A percentile compares a stretch with the other conserved stretches of the same genome.
Conservation (phyloP, 1,140 invertebrate species). For the Anastrepha ludens region DNA sequence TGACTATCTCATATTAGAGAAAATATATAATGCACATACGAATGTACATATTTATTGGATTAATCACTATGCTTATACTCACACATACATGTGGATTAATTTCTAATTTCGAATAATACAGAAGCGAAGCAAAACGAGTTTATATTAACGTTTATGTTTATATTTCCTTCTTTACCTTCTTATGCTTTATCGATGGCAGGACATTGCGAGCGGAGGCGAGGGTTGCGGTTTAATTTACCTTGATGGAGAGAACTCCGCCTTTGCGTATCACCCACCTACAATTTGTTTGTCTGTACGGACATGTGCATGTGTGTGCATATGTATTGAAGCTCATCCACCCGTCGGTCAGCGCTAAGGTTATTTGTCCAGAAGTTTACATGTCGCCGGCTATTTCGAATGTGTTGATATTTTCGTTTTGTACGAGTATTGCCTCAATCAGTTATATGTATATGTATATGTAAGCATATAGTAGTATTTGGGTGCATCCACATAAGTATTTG, state of each 20-base stretch:
- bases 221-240: conserved; percentile 39
- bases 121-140: background rate
- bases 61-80: background rate
- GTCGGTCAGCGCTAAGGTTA: background rate
- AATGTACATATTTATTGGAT: background rate
- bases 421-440: background rate
- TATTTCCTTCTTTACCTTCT: background rate
- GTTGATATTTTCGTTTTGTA: background rate
- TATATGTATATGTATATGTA: background rate
- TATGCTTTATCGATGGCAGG: conserved; percentile 13
- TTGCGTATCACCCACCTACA: background rate
- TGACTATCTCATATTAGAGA: no score
- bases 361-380: background rate
- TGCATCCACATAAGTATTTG: background rate
- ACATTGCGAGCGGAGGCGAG: background rate
- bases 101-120: conserved; percentile 33
- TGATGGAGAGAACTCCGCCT: conserved; percentile 3
- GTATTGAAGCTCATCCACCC: background rate
- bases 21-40: no score
- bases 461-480: background rate
- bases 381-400: background rate
- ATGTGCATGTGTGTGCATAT: background rate
- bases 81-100: background rate
- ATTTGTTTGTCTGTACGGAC: background rate
- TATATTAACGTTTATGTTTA: no score